Percentiles rank a stretch among this genome's conserved stretches.
Conservation (phyloP, 2,797 vertebrate species). For the Sternotherus odoratus region DNA sequence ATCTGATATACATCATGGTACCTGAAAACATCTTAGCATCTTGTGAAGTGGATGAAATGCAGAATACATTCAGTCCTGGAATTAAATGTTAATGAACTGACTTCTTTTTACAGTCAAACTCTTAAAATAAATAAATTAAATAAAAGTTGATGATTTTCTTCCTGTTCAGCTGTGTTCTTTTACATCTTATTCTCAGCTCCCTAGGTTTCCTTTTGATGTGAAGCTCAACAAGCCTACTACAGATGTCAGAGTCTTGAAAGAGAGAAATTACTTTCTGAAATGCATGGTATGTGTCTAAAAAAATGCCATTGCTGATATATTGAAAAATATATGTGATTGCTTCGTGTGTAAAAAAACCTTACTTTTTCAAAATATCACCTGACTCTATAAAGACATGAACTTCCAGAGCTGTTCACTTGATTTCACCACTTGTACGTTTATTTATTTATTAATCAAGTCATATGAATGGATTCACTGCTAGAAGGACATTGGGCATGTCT, state of each 20-base stretch:
- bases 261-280: constrained; percentile 21
- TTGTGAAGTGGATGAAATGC: background rate
- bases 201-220: constrained; percentile 40
- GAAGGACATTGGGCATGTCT: background rate
- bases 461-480: background rate
- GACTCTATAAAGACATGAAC: background rate
- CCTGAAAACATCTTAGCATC: background rate
- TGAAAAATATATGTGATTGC: background rate
- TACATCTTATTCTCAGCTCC: background rate
- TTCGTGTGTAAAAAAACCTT: background rate
- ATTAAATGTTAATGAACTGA: constrained; percentile 1
- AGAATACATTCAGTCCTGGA: background rate
- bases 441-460: background rate
- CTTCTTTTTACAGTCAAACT: background rate
- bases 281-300: constrained; percentile 32
- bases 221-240: constrained; percentile 25
- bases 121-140: background rate
- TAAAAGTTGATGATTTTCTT: constrained; percentile 15
- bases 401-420: background rate
- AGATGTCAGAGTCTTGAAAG: constrained; percentile 23
- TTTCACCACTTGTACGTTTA: background rate
- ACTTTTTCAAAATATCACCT: background rate
- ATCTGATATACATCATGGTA: background rate
- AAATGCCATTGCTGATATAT: background rate
- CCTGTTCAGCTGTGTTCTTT: background rate